Evolutionary conservation across 2,797 vertebrate genomes (phyloP).

Genomic region (Coregonus sp.): DNA sequence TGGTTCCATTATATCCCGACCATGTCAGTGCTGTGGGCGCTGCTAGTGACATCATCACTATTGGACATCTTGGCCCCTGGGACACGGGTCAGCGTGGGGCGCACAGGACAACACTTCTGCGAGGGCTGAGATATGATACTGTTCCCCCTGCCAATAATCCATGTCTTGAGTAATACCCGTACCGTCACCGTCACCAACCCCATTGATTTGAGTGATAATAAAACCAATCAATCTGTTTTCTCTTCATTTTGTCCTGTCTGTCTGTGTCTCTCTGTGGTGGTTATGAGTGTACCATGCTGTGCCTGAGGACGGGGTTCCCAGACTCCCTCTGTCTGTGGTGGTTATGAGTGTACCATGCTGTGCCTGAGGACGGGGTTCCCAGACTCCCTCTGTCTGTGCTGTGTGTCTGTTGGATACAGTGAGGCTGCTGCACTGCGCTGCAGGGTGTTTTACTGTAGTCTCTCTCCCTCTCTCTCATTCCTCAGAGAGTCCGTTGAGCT

Average conservation of each 20-base stretch:
- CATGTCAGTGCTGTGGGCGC: slow-evolving; percentile 42
- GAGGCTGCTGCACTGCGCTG: neutral
- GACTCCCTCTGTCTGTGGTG: neutral
- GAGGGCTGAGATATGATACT: neutral
- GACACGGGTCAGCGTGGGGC: neutral
- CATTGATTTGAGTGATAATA: neutral
- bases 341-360: neutral
- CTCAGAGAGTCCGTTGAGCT: neutral
- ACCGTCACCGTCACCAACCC: neutral
- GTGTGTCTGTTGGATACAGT: neutral
- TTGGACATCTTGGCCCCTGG: slow-evolving; percentile 53
- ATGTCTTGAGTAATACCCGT: slow-evolving; percentile 4
- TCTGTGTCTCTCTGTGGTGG: neutral
- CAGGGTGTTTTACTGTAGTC: neutral
- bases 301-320: neutral
- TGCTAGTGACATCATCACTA: slow-evolving; percentile 43
- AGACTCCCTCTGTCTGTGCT: neutral
- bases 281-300: neutral
- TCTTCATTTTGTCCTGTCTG: too few species aligned
- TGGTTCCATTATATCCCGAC: slow-evolving; percentile 36
- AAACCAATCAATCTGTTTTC: neutral
- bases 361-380: neutral
- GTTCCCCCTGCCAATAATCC: neutral
- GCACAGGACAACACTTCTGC: neutral
- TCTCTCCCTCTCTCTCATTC: neutral